Conservation (phyloP, 2,888 invertebrate species). For the Liposcelis brunnea region DNA sequence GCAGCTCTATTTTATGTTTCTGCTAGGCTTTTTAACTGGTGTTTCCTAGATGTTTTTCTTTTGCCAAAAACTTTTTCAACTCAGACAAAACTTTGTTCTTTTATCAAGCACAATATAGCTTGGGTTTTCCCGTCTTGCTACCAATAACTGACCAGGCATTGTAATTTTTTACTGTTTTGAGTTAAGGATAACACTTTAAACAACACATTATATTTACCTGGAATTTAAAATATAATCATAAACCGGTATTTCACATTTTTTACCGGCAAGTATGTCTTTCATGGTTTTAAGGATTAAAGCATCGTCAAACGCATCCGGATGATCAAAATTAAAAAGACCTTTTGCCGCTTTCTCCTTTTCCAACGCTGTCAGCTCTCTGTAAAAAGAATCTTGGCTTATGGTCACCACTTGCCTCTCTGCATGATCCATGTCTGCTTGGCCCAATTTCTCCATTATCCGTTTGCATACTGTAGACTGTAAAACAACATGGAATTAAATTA, state of each 20-base stretch:
- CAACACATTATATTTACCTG: constrained; percentile 38
- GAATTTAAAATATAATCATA: constrained; percentile 89
- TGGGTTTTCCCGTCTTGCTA: too few relatives aligned
- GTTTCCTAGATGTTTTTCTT: too few relatives aligned
- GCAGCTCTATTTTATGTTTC: too few relatives aligned
- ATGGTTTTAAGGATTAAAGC: constrained; percentile 65
- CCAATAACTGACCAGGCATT: too few relatives aligned
- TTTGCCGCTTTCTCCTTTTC: constrained; percentile 70
- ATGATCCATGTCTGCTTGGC: constrained; percentile 80
- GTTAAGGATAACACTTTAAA: neutral
- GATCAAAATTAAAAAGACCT: constrained; percentile 96
- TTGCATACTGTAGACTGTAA: constrained; percentile 91
- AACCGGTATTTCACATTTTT: constrained; percentile 74
- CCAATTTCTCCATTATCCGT: constrained; percentile 90
- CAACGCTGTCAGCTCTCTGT: constrained; percentile 61
- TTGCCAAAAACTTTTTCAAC: too few relatives aligned
- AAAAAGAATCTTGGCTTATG: constrained; percentile 95
- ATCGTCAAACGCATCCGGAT: constrained; percentile 94
- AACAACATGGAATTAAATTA: too few relatives aligned
- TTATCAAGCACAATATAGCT: too few relatives aligned
- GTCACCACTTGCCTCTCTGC: constrained; percentile 79
- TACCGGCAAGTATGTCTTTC: constrained; percentile 64
- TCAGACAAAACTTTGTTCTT: too few relatives aligned
- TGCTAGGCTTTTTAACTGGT: too few relatives aligned
- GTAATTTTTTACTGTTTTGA: too few relatives aligned